Base-by-base conservation (phyloP, 2,113 vertebrate genomes). In the Coreoperca whiteheadi region DNA sequence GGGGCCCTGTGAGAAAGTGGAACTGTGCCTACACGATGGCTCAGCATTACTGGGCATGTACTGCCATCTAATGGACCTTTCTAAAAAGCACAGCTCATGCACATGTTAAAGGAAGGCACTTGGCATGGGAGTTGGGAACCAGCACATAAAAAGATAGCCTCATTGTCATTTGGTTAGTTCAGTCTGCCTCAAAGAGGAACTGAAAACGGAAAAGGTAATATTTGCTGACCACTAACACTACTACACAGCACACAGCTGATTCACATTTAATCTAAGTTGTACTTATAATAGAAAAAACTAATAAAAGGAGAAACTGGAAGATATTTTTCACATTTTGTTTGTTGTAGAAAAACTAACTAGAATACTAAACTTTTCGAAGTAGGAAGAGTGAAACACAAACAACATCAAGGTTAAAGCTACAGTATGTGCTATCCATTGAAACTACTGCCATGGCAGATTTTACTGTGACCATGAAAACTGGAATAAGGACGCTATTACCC, bases 21-120 rank as follows among this genome's bases (percentile, higher is more conserved):
- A 32, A 37, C 59, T 41, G 28, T 43, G 57, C 41, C 53, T 37
- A 12, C 60, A 41, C 25, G 8, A 23, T 23, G 54, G 64, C 71
- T 66, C 18, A 79, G 43, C 43, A 83, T 80, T 57, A 15, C 23
- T 12, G 34, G 10, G 32, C 0, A n/a, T 69, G 3, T 88, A 88
- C 89, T 94, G 91, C 93, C 89, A 88, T 76, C 93, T 89, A 88
- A 63, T 93, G 95, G 90, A 54, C 7, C 8, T 8, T 41, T 67
- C 9, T 65, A 39, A 39, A 54, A 87, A 2, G 23, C 28, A 12
- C 50, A 79, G 16, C n/a, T 72, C 12, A 14, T 14, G 25, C 18
- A 21, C 9, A 25, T 37, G 9, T 43, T 34, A 14, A 23, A 60
- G 12, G 14, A 32, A 51, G 28, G 25, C 2, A 16, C 46, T 12